Evolutionary conservation across 2,888 invertebrate species (phyloP).

Genomic region (Germaria angustata): DNA sequence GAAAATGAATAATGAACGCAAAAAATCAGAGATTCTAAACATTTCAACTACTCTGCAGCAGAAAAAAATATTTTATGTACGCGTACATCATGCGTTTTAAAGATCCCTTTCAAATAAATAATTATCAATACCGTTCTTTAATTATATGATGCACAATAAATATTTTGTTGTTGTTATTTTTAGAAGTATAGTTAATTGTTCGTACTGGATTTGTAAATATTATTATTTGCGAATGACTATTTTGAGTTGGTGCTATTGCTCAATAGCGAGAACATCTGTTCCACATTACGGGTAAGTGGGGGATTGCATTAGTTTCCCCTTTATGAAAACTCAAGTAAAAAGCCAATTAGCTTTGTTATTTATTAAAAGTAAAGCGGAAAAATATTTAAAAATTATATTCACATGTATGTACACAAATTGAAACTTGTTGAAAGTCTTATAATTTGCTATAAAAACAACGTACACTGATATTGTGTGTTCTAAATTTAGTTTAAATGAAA

Average conservation of each 20-base stretch:
- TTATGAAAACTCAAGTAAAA: conserved; percentile 28
- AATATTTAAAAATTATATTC: conserved; percentile 17
- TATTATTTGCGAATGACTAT: not conserved
- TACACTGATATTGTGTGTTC: conserved; percentile 1
- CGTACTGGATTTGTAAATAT: not conserved
- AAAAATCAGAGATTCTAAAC: conserved; percentile 21
- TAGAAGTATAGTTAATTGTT: not conserved
- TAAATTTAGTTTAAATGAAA: conserved; percentile 40
- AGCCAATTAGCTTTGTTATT: conserved; percentile 61
- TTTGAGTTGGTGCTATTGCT: not conserved
- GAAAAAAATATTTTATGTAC: no score
- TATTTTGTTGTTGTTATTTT: no score
- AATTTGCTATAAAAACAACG: not conserved
- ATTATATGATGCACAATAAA: no score
- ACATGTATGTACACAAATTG: no score
- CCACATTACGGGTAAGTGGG: not conserved
- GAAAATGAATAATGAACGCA: not conserved
- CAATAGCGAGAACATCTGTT: conserved; percentile 32
- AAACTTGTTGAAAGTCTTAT: conserved; percentile 48
- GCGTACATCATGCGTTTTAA: no score
- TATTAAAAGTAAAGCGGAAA: conserved; percentile 48
- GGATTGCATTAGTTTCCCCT: not conserved
- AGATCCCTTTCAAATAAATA: no score
- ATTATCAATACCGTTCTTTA: no score
- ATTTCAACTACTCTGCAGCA: no score